A percentile compares a stretch with the other conserved stretches of the same genome.
Evolutionary conservation across 1,140 invertebrate species (phyloP).

Genomic region (Andrena cerasifolii): DNA sequence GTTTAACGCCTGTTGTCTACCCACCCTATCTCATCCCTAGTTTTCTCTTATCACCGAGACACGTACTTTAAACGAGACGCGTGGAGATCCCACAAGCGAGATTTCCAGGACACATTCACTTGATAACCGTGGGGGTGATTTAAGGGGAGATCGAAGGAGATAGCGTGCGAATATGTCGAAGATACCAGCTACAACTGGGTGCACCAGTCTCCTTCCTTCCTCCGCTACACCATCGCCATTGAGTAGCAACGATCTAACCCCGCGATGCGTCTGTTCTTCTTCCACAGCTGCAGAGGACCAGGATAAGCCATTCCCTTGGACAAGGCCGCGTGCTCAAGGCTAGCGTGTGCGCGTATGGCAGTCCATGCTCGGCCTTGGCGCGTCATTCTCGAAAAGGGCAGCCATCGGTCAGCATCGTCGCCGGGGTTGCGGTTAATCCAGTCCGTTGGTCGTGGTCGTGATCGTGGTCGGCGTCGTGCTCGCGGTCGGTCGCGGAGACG

Average conservation of each 20-base stretch:
- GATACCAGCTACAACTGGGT: too few relatives aligned
- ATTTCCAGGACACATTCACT: too few relatives aligned
- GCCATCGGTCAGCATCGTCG: slow-evolving; percentile 60
- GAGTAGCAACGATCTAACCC: too few relatives aligned
- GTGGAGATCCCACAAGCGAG: too few relatives aligned
- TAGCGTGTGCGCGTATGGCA: too few relatives aligned
- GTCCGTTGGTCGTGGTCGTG: slow-evolving; percentile 62
- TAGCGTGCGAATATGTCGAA: too few relatives aligned
- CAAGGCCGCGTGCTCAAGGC: neutral
- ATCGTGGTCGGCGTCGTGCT: slow-evolving; percentile 51
- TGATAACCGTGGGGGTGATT: too few relatives aligned
- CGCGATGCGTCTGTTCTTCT: too few relatives aligned
- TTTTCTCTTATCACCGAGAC: too few relatives aligned
- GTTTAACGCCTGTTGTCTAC: slow-evolving; percentile 42
- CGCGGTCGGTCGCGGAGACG: slow-evolving; percentile 54
- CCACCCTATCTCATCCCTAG: neutral
- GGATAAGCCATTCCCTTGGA: neutral
- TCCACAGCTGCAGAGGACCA: neutral
- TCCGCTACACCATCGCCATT: too few relatives aligned
- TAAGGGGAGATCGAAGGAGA: too few relatives aligned
- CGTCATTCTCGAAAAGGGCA: slow-evolving; percentile 62
- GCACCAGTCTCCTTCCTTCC: too few relatives aligned
- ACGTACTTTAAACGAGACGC: neutral
- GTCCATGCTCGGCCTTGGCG: neutral
- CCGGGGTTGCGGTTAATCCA: slow-evolving; percentile 61